These are phyloP conservation scores for Coluber constrictor DNA, from an alignment of 2,797 vertebrate species.

Conservation along the genomic window DNA sequence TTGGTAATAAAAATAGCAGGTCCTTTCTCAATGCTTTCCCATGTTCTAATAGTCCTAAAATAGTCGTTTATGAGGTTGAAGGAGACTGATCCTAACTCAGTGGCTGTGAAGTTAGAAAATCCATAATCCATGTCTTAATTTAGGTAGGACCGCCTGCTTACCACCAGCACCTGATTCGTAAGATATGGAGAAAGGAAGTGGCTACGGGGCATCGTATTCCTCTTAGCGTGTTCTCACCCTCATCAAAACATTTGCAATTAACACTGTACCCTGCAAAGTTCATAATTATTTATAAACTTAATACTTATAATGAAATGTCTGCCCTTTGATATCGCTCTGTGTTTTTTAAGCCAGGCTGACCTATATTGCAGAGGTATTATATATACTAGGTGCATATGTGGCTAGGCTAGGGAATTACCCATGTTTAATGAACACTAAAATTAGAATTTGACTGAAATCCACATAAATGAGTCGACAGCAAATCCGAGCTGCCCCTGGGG, in stretches of 20 bases:
- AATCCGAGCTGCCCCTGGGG: conserved; percentile 80
- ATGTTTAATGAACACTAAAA: conserved; percentile 86
- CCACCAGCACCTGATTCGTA: neutral
- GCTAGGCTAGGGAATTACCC: conserved; percentile 79
- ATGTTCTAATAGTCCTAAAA: neutral
- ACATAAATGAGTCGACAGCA: conserved; percentile 81
- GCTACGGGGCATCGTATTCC: neutral
- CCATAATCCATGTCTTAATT: neutral
- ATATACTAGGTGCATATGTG: conserved; percentile 73
- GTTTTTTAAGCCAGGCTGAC: conserved; percentile 71
- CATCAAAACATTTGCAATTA: conserved; percentile 58
- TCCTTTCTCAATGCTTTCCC: neutral
- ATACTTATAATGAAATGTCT: conserved; percentile 70
- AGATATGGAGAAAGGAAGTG: neutral
- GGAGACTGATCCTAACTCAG: neutral
- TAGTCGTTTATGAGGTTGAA: neutral
- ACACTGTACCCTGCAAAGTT: conserved; percentile 61
- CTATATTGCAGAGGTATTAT: conserved; percentile 76
- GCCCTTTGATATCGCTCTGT: conserved; percentile 72
- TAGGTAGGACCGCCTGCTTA: too few species aligned
- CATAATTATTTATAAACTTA: conserved; percentile 77
- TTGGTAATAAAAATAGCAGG: neutral
- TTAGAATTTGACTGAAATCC: conserved; percentile 86
- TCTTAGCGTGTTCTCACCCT: conserved; percentile 8
- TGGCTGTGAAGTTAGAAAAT: neutral